Evolutionary conservation across 2,888 invertebrate genomes (phyloP), one percentile per base, ranked within the genome.

Genomic region (Dolomedes plantarius): DNA sequence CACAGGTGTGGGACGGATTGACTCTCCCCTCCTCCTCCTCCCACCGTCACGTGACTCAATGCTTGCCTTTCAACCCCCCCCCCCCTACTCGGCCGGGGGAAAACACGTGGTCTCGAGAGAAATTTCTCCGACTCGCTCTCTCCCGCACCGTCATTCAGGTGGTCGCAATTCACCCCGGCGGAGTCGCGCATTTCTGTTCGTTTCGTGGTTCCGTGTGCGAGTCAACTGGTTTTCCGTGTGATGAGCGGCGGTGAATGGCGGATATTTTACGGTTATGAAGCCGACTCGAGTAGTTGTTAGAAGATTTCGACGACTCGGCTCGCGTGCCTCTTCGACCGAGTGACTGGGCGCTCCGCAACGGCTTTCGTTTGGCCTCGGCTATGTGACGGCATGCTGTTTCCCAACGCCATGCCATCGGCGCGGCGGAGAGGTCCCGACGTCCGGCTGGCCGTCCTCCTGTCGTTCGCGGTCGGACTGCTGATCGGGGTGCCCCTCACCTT

Each of bases 1-100:
- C 68, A 68, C 74, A 81, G 74, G 74, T 74, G 81, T 74, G 81
- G 81, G 68, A 68, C 27, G 56, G 74, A 62, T 74, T 73, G 73
- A 50, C 72, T 50, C 46, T 27, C 65, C 36, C 32, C 39, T 2
- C 46, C 27, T 9, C 28, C 11, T 72, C 29, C 62, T 41, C 65
- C 19, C 71, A 19, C 29, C 31, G 23, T 50, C 50, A 29, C 72
- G 23, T 28, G 11, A 29, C 64, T 46, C 28, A 13, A n/a, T n/a
- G 19, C 46, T 39, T 36, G 36, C 39, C 39, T 32, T 36, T 28
- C 50, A 67, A 65, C 72, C 69, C 5, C 67, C 13, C 27, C 73
- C 67, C 36, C 56, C 29, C 73, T 65, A 41, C 46, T n/a, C 13
- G 31, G 50, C 27, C 32, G 2, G 29, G 3, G 62, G n/a, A 32